phyloP scores from a whole-genome alignment of 2,113 vertebrate species.

The Pyxicephalus adspersus region DNA sequence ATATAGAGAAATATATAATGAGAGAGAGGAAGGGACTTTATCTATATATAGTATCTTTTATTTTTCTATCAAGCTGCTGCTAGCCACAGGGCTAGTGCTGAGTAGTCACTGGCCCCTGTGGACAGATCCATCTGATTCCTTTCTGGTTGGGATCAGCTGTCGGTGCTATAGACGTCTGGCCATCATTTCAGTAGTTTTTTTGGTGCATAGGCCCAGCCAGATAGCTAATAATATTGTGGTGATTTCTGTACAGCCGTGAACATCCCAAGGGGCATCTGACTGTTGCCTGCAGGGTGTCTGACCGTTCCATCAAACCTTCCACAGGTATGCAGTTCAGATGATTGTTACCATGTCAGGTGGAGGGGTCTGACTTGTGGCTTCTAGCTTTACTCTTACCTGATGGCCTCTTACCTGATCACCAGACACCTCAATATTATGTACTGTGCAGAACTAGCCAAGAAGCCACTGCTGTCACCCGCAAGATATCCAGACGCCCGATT shows the following conservation, averaged over 20 bases:
- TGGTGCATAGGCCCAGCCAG: constrained; percentile 10
- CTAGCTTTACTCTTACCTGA: constrained; percentile 7
- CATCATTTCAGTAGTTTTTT: constrained; percentile 5
- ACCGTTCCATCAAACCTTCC: background rate
- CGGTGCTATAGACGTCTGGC: constrained; percentile 48
- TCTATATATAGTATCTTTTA: constrained; percentile 49
- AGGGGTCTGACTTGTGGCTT: background rate
- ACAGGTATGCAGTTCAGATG: background rate
- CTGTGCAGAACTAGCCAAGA: constrained; percentile 25
- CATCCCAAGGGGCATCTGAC: too few species aligned
- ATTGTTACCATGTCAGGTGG: background rate
- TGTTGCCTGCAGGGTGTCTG: too few species aligned
- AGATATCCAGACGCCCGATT: background rate
- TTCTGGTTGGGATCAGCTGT: background rate
- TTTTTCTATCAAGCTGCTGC: constrained; percentile 44
- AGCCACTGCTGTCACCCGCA: background rate
- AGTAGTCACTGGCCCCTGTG: constrained; percentile 2
- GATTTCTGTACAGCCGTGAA: background rate
- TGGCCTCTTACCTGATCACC: constrained; percentile 19
- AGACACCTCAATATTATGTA: constrained; percentile 30
- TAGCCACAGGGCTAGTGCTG: constrained; percentile 15
- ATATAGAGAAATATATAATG: constrained; percentile 25
- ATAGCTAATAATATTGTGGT: constrained; percentile 8
- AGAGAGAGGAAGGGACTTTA: constrained; percentile 17
- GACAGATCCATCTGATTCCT: background rate